Percentiles rank a stretch among this genome's conserved stretches.
phyloP scores from a whole-genome alignment of 1,140 invertebrate genomes.

The Drosophila tani region DNA sequence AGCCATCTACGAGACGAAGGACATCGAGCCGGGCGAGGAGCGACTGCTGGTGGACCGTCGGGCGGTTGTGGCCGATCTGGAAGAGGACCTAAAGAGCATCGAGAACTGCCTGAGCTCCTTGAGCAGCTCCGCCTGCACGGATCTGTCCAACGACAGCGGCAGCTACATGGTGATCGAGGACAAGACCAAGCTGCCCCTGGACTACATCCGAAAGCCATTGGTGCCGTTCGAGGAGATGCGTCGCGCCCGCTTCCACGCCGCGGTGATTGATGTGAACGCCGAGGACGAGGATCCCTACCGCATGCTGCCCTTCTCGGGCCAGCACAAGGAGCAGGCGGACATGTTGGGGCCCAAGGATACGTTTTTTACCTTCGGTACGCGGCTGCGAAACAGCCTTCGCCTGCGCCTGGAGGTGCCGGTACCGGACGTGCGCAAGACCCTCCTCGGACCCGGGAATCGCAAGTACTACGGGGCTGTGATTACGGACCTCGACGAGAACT shows the following conservation, averaged over 20 bases:
- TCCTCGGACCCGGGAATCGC: slow-evolving; percentile 48
- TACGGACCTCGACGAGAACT: slow-evolving; percentile 83
- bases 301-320: slow-evolving; percentile 74
- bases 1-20: slow-evolving; percentile 65
- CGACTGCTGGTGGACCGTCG: slow-evolving; percentile 63
- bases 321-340: slow-evolving; percentile 66
- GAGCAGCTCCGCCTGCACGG: slow-evolving; percentile 77
- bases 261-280: slow-evolving; percentile 64
- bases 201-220: slow-evolving; percentile 75
- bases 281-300: slow-evolving; percentile 76
- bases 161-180: slow-evolving; percentile 74
- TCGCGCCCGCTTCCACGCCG: slow-evolving; percentile 72
- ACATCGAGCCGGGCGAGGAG: slow-evolving; percentile 62
- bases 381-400: slow-evolving; percentile 69
- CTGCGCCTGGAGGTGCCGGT: slow-evolving; percentile 70
- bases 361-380: slow-evolving; percentile 75
- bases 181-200: slow-evolving; percentile 75
- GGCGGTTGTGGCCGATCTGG: slow-evolving; percentile 57
- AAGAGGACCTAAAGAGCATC: slow-evolving; percentile 78
- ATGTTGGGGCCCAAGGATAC: slow-evolving; percentile 68
- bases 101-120: slow-evolving; percentile 75
- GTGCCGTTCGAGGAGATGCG: slow-evolving; percentile 82
- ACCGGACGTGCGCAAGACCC: slow-evolving; percentile 52
- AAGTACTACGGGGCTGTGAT: slow-evolving; percentile 66
- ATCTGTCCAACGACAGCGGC: slow-evolving; percentile 77